Base-by-base conservation (phyloP, 2,888 invertebrate species). In the Hedya salicella region DNA sequence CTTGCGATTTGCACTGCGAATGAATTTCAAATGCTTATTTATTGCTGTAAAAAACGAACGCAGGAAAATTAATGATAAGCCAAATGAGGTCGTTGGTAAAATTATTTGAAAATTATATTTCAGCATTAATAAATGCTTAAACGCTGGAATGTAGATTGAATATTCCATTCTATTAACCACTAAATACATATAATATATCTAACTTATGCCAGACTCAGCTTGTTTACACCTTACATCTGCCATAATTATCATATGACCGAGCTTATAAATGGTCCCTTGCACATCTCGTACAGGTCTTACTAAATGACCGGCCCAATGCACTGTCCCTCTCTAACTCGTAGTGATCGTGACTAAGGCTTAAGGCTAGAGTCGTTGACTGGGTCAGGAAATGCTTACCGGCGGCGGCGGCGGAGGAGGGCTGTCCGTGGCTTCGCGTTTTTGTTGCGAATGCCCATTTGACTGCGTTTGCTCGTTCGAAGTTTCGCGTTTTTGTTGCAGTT, bases 361-460 rank as follows among this genome's bases (percentile, higher is more conserved):
- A 36, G 36, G 36, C 36, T 36, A 36, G 36, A 36, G 36, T 16
- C 49, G 3, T 3, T 0, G 30, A 49, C 30, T 49, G n/a, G 36
- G 36, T 14, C 30, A 14, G 56, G 30, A 46, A 57, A 32, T 32
- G 67, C 91, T 91, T 85, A 95, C 95, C 67, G 94, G 94, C 60
- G 94, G 94, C 48, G 95, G 95, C 49, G 95, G 95, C 19, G 94
- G 94, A 17, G 95, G 94, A 39, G 94, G 93, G 67, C 85, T 83
- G 62, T 88, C 87, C 32, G 80, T 74, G 25, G 78, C 70, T 70
- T 82, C 86, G 67, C 73, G 77, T 63, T 80, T 80, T 17, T 75
- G 66, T 21, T 39, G 44, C 42, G 73, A 53, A 21, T 54, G 60
- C 1, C 36, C 36, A 36, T 36, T 36, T 78, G 75, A 21, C 68